phyloP scores from a whole-genome alignment of 2,113 vertebrate genomes.

The Xiphias gladius region DNA sequence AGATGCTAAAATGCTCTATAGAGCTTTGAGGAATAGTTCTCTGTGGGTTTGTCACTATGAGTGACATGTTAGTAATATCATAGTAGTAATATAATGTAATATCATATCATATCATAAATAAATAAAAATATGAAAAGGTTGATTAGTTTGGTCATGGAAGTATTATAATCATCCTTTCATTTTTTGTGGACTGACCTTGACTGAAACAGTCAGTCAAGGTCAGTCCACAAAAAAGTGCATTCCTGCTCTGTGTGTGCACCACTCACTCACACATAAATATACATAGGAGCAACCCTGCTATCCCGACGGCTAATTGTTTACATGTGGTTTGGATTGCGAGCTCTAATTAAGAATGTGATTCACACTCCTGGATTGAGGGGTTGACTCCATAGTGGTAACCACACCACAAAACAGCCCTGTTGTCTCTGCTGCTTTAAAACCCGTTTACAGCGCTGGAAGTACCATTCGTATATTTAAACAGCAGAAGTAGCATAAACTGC shows the following conservation, averaged over 20 bases:
- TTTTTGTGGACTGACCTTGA: background rate
- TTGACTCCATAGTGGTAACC: constrained; percentile 67
- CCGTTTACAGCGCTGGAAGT: constrained; percentile 43
- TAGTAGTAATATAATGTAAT: background rate
- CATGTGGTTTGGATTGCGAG: constrained; percentile 70
- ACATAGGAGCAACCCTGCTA: constrained; percentile 43
- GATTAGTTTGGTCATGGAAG: background rate
- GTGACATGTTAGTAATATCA: background rate
- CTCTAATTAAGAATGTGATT: constrained; percentile 78
- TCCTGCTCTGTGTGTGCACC: constrained; percentile 16
- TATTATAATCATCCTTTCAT: constrained; percentile 22
- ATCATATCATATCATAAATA: background rate
- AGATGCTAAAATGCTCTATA: background rate
- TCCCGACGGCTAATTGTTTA: constrained; percentile 74
- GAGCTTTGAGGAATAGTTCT: background rate
- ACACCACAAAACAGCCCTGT: constrained; percentile 56
- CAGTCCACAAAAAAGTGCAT: constrained; percentile 54
- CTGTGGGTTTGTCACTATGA: background rate
- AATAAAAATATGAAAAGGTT: background rate
- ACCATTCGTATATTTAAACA: constrained; percentile 42
- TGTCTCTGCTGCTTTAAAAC: constrained; percentile 42
- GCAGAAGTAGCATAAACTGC: constrained; percentile 23
- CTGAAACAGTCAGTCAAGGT: constrained; percentile 14
- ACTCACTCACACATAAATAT: background rate
- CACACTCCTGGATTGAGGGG: constrained; percentile 77